Conservation (phyloP, 2,113 vertebrate genomes). For the Phalacrocorax carbo region DNA sequence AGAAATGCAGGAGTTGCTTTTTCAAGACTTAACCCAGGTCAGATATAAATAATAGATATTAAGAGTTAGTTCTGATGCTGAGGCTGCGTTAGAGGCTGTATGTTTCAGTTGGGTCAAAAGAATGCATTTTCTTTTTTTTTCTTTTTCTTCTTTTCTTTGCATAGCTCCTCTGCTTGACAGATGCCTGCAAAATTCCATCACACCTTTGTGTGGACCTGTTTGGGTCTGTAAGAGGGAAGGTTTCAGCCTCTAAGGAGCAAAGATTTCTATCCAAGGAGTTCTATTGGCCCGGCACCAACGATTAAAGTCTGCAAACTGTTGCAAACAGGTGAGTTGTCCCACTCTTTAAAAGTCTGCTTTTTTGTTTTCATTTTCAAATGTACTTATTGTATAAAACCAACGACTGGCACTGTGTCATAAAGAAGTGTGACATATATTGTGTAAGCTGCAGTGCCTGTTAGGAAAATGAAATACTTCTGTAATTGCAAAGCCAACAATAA, state of each 20-base stretch:
- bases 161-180: constrained; percentile 73
- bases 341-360: constrained; percentile 61
- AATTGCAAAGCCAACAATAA: constrained; percentile 60
- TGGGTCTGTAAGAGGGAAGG: constrained; percentile 75
- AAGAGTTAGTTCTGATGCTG: constrained; percentile 64
- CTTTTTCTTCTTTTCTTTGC: constrained; percentile 6
- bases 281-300: constrained; percentile 68
- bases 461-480: constrained; percentile 58
- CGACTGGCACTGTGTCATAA: constrained; percentile 59
- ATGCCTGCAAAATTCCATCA: constrained; percentile 77
- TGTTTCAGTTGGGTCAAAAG: constrained; percentile 66
- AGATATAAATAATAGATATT: constrained; percentile 80
- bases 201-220: constrained; percentile 70
- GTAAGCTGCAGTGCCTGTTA: constrained; percentile 48
- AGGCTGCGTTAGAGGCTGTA: constrained; percentile 55
- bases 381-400: constrained; percentile 29
- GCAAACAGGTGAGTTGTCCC: constrained; percentile 78
- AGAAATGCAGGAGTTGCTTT: constrained; percentile 77
- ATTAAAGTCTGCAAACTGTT: constrained; percentile 71
- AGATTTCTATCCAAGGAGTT: constrained; percentile 70
- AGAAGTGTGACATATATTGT: constrained; percentile 55
- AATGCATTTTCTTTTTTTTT: constrained; percentile 40
- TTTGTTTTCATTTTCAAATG: constrained; percentile 48
- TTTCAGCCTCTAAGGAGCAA: constrained; percentile 76
- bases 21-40: constrained; percentile 76